phyloP scores from a whole-genome alignment of 2,797 vertebrate species.

The Harpagifer antarcticus region DNA sequence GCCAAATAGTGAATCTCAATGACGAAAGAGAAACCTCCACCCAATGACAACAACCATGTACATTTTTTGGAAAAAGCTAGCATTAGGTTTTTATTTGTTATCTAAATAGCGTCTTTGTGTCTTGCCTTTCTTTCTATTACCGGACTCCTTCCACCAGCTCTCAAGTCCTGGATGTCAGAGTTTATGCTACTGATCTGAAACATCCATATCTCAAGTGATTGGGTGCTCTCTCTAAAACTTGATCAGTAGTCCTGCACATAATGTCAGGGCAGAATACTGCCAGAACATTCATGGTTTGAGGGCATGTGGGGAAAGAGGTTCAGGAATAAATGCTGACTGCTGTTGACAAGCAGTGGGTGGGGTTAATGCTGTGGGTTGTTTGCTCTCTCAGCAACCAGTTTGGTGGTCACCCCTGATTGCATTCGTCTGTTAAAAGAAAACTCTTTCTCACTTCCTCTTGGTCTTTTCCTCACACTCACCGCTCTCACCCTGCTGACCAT shows the following conservation, averaged over 20 bases:
- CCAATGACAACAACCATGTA: background rate
- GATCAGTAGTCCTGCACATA: constrained; percentile 15
- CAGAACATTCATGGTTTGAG: constrained; percentile 49
- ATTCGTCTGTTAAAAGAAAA: constrained; percentile 50
- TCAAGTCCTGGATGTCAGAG: background rate
- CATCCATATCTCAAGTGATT: background rate
- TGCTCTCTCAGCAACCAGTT: constrained; percentile 66
- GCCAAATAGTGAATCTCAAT: background rate
- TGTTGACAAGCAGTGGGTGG: constrained; percentile 82
- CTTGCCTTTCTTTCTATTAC: too few relatives aligned
- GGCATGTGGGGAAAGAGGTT: constrained; percentile 43
- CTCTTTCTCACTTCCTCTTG: constrained; percentile 37
- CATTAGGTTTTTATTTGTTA: too few relatives aligned
- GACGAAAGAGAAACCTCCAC: background rate
- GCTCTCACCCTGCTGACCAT: constrained; percentile 42
- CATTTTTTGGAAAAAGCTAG: background rate
- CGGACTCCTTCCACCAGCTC: background rate
- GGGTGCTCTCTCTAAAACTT: background rate
- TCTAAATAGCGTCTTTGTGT: too few relatives aligned
- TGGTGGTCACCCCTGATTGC: constrained; percentile 72
- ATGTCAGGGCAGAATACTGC: constrained; percentile 53
- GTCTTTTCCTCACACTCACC: constrained; percentile 26
- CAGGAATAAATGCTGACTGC: constrained; percentile 76
- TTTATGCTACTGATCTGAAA: background rate
- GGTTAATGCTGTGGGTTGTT: constrained; percentile 73